Evolutionary conservation across 2,888 invertebrate species (phyloP).

Genomic region (Caenorhabditis sp.): DNA sequence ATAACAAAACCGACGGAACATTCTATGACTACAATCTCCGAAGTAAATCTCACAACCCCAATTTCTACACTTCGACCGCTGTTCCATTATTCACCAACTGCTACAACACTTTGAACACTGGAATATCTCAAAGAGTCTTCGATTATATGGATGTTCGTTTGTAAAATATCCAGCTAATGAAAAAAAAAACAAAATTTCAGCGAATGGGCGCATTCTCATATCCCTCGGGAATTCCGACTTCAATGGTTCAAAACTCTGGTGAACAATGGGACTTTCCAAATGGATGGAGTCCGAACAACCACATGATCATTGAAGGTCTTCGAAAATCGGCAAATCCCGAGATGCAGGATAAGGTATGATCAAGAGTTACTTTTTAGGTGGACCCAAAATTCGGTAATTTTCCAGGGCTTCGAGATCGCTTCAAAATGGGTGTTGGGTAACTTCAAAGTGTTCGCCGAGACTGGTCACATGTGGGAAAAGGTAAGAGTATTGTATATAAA

Average conservation of each 20-base stretch:
- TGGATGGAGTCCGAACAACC: conserved; percentile 71
- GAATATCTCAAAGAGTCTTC: conserved; percentile 51
- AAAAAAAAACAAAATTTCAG: conserved; percentile 30
- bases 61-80: conserved; percentile 73
- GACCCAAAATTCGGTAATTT: neutral
- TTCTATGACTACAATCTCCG: conserved; percentile 64
- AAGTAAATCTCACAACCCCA: conserved; percentile 49
- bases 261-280: conserved; percentile 69
- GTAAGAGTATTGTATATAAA: no score
- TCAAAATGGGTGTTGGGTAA: conserved; percentile 63
- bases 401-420: conserved; percentile 58
- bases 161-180: neutral
- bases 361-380: neutral
- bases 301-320: conserved; percentile 83
- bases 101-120: conserved; percentile 56
- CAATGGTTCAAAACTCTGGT: conserved; percentile 78
- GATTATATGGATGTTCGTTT: conserved; percentile 49
- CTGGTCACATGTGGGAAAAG: conserved; percentile 64
- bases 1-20: conserved; percentile 53
- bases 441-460: conserved; percentile 53
- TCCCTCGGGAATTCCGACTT: conserved; percentile 58
- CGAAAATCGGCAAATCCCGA: conserved; percentile 72
- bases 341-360: conserved; percentile 55
- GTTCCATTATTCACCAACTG: conserved; percentile 80
- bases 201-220: conserved; percentile 54